Evolutionary conservation across 1,140 invertebrate genomes (phyloP).

Genomic region (Wasmannia auropunctata): DNA sequence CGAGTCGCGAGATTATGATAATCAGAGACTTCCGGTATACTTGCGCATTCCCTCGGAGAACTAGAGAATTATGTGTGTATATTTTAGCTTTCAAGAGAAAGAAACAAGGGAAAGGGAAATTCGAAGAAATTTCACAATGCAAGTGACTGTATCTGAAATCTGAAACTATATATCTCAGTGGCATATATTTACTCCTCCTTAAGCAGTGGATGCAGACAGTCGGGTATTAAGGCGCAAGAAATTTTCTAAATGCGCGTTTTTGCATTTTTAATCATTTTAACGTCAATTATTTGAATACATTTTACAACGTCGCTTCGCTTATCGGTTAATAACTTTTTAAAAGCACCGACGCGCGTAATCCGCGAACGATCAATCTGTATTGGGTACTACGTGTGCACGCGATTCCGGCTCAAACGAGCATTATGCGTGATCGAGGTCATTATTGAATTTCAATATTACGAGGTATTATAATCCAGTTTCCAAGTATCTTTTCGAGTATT

Average conservation of each 20-base stretch:
- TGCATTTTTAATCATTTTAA: background rate
- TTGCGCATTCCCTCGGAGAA: background rate
- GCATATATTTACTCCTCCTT: background rate
- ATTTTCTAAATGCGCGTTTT: background rate
- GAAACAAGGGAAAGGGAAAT: background rate
- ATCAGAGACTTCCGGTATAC: conserved; percentile 37
- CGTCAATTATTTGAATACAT: background rate
- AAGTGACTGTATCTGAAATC: background rate
- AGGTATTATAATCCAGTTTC: conserved; percentile 29
- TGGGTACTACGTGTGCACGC: background rate
- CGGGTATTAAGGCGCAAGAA: background rate
- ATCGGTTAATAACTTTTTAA: conserved; percentile 54
- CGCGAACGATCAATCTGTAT: conserved; percentile 1
- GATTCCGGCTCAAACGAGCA: conserved; percentile 32
- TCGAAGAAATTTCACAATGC: background rate
- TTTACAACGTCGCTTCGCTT: background rate
- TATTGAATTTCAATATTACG: conserved; percentile 68
- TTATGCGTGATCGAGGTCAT: conserved; percentile 60
- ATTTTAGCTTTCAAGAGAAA: background rate
- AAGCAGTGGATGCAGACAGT: background rate
- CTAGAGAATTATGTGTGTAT: background rate
- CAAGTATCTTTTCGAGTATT: conserved; percentile 27
- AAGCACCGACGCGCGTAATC: conserved; percentile 15
- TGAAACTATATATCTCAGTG: background rate
- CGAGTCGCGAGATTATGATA: conserved; percentile 34